Evolutionary conservation across 2,888 invertebrate genomes (phyloP).

Genomic region (Drosophila lutescens): DNA sequence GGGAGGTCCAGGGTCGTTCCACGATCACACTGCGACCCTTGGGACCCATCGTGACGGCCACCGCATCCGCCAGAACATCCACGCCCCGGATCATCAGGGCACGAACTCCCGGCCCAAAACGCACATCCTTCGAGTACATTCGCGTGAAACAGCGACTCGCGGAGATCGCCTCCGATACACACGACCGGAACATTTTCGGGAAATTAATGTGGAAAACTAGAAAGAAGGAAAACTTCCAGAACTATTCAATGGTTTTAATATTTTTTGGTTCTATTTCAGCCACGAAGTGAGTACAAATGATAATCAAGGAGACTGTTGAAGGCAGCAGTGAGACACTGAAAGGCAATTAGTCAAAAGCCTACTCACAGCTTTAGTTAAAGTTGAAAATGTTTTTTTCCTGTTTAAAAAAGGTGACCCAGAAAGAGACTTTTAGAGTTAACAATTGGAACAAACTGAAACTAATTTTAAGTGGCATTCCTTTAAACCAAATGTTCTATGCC

Average conservation of each 20-base stretch:
- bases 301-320: not conserved
- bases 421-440: too few relatives aligned
- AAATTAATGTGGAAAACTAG: not conserved
- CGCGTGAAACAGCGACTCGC: conserved; percentile 82
- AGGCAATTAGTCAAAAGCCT: not conserved
- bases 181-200: conserved; percentile 57
- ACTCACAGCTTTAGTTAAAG: not conserved
- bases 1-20: conserved; percentile 99
- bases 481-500: too few relatives aligned
- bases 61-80: conserved; percentile 98
- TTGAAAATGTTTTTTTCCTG: not conserved
- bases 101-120: conserved; percentile 98
- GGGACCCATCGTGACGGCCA: conserved; percentile 99
- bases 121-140: conserved; percentile 96
- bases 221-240: not conserved
- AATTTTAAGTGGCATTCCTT: too few relatives aligned
- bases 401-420: not conserved
- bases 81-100: conserved; percentile 99
- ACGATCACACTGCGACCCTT: conserved; percentile 99
- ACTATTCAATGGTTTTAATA: not conserved
- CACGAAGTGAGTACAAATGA: not conserved
- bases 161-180: conserved; percentile 43
- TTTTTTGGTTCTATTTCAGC: not conserved
- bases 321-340: not conserved
- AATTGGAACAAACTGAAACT: too few relatives aligned